Base-by-base conservation (phyloP, 1,140 invertebrate species). In the Bicyclus anynana region DNA sequence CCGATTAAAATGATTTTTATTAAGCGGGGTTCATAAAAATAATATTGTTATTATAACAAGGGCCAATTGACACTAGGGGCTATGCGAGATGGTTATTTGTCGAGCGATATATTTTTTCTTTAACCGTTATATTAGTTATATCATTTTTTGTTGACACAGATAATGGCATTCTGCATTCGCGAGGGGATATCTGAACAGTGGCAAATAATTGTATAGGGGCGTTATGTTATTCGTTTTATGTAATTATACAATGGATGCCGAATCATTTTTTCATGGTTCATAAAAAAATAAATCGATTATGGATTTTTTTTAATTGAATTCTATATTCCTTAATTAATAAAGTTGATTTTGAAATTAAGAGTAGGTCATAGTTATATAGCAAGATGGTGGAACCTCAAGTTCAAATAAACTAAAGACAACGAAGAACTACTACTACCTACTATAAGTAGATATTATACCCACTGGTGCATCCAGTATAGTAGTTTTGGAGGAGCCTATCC, bases 1-100 rank as follows among this genome's bases (percentile, higher is more conserved):
- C 4, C 79, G 79, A 86, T 86, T 86, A 83, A 86, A 86, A 70
- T 72, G 44, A 62, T 67, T 71, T 74, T 74, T 52, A 62, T 65
- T 69, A 52, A 59, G 63, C 59, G 50, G 50, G 48, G 74, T 79
- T 80, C 77, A 84, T 86, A 84, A 81, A 80, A 81, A 84, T 85
- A 83, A 82, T 78, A 80, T 81, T 83, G 70, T 78, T 65, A 69
- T 69, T 74, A 13, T 47, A 47, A 65, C 62, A 65, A 53, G 56
- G 56, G 61, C 51, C 66, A 61, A 71, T 72, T 69, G 64, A 27
- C 44, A 27, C n/a, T 14, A 69, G 64, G 58, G 68, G 71, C 67
- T 40, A 33, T 54, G 13, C 44, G 37, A 13, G 2, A 9, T 20
- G 33, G 53, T 74, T 72, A 75, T 76, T 74, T 79, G 68, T 51